phyloP scores from a whole-genome alignment of 2,888 invertebrate species.

The Scaptomyza polygonia region DNA sequence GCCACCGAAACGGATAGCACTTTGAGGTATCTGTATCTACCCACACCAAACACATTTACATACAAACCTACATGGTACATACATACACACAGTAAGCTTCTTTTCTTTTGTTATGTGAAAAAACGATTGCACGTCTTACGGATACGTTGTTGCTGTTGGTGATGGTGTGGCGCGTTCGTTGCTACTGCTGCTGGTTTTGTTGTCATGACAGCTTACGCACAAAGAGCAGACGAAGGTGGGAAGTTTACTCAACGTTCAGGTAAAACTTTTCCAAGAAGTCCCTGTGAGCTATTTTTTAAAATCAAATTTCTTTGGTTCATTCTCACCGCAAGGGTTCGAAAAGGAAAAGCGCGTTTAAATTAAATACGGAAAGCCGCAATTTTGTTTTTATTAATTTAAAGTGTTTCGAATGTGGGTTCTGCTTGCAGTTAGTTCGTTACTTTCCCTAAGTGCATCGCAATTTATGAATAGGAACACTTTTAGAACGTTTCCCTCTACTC shows the following conservation, averaged over 20 bases:
- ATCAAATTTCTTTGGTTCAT: conserved; percentile 49
- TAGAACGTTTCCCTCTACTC: neutral
- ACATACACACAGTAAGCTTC: conserved; percentile 58
- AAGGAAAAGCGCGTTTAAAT: conserved; percentile 32
- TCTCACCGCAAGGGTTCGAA: conserved; percentile 17
- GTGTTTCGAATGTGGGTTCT: neutral
- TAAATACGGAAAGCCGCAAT: conserved; percentile 46
- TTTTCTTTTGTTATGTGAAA: conserved; percentile 63
- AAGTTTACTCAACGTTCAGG: conserved; percentile 6
- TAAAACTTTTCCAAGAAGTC: conserved; percentile 41
- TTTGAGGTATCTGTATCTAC: conserved; percentile 9
- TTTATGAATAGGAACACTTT: conserved; percentile 12
- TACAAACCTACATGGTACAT: neutral
- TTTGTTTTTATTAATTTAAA: conserved; percentile 54
- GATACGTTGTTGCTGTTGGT: conserved; percentile 9
- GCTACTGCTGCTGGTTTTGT: conserved; percentile 19
- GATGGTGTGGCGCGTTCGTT: conserved; percentile 3
- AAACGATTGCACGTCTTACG: conserved; percentile 47
- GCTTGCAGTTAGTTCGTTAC: conserved; percentile 1
- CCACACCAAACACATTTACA: neutral
- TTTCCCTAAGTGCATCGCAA: conserved; percentile 12
- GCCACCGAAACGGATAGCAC: conserved; percentile 20
- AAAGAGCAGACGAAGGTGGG: conserved; percentile 2
- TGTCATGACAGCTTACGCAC: conserved; percentile 45
- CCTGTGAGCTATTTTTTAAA: conserved; percentile 51